Conservation (phyloP, 2,797 vertebrate species). For the Eupleurogrammus muticus region DNA sequence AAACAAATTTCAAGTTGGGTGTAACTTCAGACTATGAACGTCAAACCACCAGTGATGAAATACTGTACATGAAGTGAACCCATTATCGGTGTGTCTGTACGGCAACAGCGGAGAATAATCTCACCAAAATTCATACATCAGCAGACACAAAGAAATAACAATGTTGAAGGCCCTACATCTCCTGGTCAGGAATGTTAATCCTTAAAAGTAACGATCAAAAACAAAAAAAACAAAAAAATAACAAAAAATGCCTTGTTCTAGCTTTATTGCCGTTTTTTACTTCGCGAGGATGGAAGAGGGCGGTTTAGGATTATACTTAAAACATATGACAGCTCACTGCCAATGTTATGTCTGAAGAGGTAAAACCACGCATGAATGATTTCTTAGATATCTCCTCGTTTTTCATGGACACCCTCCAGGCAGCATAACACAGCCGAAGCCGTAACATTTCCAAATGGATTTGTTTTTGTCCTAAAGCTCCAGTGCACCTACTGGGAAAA, state of each 20-base stretch:
- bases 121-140: neutral
- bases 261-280: constrained; percentile 48
- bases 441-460: constrained; percentile 67
- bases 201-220: constrained; percentile 7
- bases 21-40: constrained; percentile 14
- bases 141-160: neutral
- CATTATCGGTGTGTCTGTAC: constrained; percentile 7
- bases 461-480: constrained; percentile 70
- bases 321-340: constrained; percentile 49
- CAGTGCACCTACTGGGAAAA: constrained; percentile 66
- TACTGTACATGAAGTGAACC: constrained; percentile 21
- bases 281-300: constrained; percentile 11
- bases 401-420: constrained; percentile 67
- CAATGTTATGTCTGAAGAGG: constrained; percentile 65
- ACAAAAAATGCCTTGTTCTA: constrained; percentile 22
- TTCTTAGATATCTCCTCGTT: constrained; percentile 71
- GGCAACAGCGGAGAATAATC: no score
- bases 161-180: neutral
- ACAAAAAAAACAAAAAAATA: constrained; percentile 30
- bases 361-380: constrained; percentile 70
- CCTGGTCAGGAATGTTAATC: constrained; percentile 5
- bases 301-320: constrained; percentile 32
- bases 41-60: constrained; percentile 14
- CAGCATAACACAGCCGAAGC: constrained; percentile 49
- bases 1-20: constrained; percentile 21